Evolutionary conservation across 2,888 invertebrate genomes (phyloP), one percentile per base, ranked within the genome.

Genomic region (Lingula anatina): DNA sequence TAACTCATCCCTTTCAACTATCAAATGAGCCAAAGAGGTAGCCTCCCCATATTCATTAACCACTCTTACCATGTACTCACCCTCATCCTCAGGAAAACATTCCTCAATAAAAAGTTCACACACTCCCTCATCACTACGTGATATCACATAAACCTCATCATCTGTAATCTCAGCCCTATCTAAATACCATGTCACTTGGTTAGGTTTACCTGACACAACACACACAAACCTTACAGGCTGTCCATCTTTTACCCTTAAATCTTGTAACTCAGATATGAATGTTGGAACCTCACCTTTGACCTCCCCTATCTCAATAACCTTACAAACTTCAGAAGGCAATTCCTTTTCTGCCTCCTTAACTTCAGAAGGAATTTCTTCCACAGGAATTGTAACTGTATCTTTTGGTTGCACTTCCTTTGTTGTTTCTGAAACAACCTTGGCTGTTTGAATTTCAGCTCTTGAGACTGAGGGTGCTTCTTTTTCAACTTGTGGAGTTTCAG

Each of bases 1-100:
- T 50, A 45, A 43, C 46, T 27, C n/a, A 42, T 31, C 15, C 9
- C 31, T 15, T 31, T 31, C 15, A 31, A 31, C 31, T 12, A 31
- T 56, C 38, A 73, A 64, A 37, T 66, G 62, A 44, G 78, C 78
- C 35, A 70, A 67, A 12, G 94, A 93, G 5, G 90, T 90, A 15
- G 93, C 92, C 81, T 94, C 91, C 9, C 97, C 97, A 24, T 92
- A 82, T 70, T 89, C 88, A 75, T 96, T 99, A 47, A 89, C 86
- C 0, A 95, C 95, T 76, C 90, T 89, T 68, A 94, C 94, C 5
- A 92, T 92, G 74, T 95, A 96, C 1, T 95, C 90, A 20, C 96
- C 96, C 7, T 91, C 92, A 78, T 97, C 97, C 65, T 89, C 89
- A 20, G 96, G 91, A 73, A 95, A 95, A 15, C 94, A 92, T 65